These are phyloP conservation scores for Microplitis mediator DNA, from an alignment of 1,140 invertebrate genomes.

Conservation along the genomic window DNA sequence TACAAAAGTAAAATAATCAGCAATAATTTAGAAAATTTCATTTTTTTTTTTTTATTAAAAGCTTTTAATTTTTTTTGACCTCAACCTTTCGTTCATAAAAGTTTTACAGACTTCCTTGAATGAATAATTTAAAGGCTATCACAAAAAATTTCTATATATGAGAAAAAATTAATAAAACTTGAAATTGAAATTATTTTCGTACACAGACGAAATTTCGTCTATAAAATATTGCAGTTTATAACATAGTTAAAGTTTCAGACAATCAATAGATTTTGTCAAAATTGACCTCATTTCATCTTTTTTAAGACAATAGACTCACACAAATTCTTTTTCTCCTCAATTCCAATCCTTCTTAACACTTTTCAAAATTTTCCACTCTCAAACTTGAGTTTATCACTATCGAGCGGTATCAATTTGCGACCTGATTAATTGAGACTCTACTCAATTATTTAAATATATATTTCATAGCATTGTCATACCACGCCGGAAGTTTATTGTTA, in stretches of 20 bases:
- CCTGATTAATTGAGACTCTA: neutral
- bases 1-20: too few species aligned
- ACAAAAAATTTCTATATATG: too few species aligned
- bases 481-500: neutral
- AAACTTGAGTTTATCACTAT: neutral
- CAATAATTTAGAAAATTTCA: too few species aligned
- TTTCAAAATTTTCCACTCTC: neutral
- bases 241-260: neutral
- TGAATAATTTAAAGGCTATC: too few species aligned
- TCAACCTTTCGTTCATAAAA: too few species aligned
- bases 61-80: too few species aligned
- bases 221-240: neutral
- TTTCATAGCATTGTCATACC: neutral
- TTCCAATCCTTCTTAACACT: neutral
- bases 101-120: too few species aligned
- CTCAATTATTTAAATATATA: neutral
- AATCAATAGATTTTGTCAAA: neutral
- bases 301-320: neutral
- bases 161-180: too few species aligned
- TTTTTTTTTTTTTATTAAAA: too few species aligned
- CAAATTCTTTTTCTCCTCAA: neutral
- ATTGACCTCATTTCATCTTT: constrained; percentile 1
- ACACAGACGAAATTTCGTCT: too few species aligned
- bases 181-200: too few species aligned
- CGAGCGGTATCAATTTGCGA: neutral